Evolutionary conservation across 2,888 invertebrate species (phyloP).

Genomic region (Globia sparganii): DNA sequence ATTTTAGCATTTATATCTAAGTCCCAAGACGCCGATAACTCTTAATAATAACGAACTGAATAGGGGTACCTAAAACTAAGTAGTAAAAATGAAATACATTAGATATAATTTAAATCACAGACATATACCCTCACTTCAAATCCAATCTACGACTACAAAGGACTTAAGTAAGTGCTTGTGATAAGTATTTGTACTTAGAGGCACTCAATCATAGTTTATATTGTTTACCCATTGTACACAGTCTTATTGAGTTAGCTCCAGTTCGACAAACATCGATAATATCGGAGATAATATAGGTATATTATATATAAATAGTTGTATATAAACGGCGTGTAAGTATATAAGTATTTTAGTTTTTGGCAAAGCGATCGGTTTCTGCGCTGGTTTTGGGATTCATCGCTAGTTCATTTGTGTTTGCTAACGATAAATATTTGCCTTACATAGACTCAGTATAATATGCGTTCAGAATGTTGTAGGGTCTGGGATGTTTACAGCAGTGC

Average conservation of each 20-base stretch:
- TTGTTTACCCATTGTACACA: conserved; percentile 22
- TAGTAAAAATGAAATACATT: background rate
- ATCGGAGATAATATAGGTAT: background rate
- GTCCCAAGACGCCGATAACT: background rate
- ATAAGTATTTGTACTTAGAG: conserved; percentile 25
- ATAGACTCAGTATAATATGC: too few relatives aligned
- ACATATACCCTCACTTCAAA: conserved; percentile 24
- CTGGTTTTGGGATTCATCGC: background rate
- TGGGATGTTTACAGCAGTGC: too few relatives aligned
- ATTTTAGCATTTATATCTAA: background rate
- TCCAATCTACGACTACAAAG: conserved; percentile 29
- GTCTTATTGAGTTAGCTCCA: conserved; percentile 14
- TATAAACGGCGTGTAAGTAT: background rate
- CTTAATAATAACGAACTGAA: conserved; percentile 6
- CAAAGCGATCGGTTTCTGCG: background rate
- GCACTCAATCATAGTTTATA: conserved; percentile 13
- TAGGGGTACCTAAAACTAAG: too few relatives aligned
- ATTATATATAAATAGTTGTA: background rate
- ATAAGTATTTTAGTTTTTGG: too few relatives aligned
- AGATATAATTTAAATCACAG: conserved; percentile 1
- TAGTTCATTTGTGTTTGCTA: background rate
- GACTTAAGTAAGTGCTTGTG: conserved; percentile 9
- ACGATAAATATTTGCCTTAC: background rate
- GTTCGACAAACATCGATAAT: conserved; percentile 20
- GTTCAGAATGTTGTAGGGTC: too few relatives aligned